Conservation (phyloP, 2,797 vertebrate genomes). For the Lutjanus campechanus region DNA sequence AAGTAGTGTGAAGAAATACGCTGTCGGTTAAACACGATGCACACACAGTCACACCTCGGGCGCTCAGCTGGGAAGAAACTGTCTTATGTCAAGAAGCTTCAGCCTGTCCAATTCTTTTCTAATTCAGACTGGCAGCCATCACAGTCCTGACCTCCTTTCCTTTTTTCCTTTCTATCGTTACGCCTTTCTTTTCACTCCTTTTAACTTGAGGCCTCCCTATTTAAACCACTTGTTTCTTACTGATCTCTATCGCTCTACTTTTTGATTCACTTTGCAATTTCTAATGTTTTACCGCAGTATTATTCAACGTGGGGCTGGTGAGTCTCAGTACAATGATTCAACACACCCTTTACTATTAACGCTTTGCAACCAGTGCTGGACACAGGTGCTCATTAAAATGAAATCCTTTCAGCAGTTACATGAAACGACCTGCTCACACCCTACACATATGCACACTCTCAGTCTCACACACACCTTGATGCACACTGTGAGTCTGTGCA, state of each 20-base stretch:
- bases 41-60: background rate
- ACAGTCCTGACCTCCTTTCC: slow-evolving; percentile 28
- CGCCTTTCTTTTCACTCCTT: background rate
- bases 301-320: background rate
- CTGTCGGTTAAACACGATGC: background rate
- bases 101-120: slow-evolving; percentile 3
- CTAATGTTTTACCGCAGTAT: slow-evolving; percentile 12
- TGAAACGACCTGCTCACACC: slow-evolving; percentile 25
- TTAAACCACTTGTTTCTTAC: background rate
- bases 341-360: slow-evolving; percentile 23
- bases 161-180: background rate
- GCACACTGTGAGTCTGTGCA: slow-evolving; percentile 36
- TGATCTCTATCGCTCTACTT: background rate
- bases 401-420: slow-evolving; percentile 36
- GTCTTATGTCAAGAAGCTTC: slow-evolving; percentile 6
- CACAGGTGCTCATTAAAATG: slow-evolving; percentile 43
- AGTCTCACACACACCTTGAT: slow-evolving; percentile 23
- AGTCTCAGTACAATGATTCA: slow-evolving; percentile 6
- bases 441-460: background rate
- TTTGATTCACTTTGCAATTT: slow-evolving; percentile 16
- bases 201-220: background rate
- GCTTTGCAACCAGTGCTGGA: slow-evolving; percentile 26
- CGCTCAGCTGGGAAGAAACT: background rate
- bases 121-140: slow-evolving; percentile 44
- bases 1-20: slow-evolving; percentile 27